Percentiles rank a stretch among this genome's conserved stretches.
These are phyloP conservation scores for Anomalospiza imberbis DNA, from an alignment of 2,797 vertebrate genomes.

Conservation along the genomic window DNA sequence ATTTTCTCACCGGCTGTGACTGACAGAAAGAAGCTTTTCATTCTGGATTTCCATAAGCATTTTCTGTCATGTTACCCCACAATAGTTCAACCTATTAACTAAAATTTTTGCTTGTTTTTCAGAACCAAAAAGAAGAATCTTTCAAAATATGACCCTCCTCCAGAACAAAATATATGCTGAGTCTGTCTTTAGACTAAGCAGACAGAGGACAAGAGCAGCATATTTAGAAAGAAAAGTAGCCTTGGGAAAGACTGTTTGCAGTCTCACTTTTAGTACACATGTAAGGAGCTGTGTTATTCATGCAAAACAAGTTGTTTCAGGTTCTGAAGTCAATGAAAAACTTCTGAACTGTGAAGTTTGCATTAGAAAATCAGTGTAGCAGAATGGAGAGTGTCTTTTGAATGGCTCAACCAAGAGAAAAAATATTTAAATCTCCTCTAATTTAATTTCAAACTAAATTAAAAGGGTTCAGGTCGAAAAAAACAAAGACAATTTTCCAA, in stretches of 20 bases:
- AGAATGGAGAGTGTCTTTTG: background rate
- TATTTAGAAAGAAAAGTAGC: background rate
- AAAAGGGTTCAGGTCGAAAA: background rate
- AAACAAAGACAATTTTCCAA: background rate
- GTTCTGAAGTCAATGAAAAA: background rate
- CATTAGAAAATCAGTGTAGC: background rate
- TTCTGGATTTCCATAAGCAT: background rate
- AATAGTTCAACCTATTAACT: background rate
- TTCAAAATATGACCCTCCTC: background rate
- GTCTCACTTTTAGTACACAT: background rate
- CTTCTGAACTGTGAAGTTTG: background rate
- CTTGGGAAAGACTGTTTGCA: background rate
- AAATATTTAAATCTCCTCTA: background rate
- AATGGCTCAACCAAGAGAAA: background rate
- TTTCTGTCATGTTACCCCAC: background rate
- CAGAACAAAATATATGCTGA: background rate
- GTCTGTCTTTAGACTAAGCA: background rate
- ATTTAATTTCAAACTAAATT: background rate
- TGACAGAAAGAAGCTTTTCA: background rate
- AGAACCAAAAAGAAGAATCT: background rate
- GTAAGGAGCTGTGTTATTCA: background rate
- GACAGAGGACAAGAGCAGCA: background rate
- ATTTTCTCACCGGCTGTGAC: background rate
- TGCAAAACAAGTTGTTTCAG: background rate
- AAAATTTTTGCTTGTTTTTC: background rate